A percentile compares a stretch with the other conserved stretches of the same genome.
Conservation (phyloP, 2,888 invertebrate genomes). For the Patella pellucida region DNA sequence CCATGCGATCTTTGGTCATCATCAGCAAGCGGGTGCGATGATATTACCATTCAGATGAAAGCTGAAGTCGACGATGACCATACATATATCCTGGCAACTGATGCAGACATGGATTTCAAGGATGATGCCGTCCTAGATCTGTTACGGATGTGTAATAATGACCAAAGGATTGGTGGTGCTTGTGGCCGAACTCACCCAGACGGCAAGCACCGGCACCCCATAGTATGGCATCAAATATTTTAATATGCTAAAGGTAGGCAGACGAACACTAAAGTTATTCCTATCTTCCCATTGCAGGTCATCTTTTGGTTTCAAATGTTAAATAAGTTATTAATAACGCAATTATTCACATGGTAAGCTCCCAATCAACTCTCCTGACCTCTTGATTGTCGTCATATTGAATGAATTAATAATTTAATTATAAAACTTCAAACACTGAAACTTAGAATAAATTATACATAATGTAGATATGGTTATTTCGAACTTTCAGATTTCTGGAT, state of each 20-base stretch:
- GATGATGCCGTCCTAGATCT: slow-evolving; percentile 45
- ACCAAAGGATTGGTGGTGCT: slow-evolving; percentile 48
- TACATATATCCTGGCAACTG: slow-evolving; percentile 55
- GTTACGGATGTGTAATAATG: slow-evolving; percentile 43
- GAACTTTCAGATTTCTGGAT: slow-evolving; percentile 52
- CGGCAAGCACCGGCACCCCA: slow-evolving; percentile 43
- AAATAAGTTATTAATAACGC: too few species aligned
- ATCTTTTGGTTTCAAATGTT: too few species aligned
- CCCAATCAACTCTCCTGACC: too few species aligned
- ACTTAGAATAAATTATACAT: too few species aligned
- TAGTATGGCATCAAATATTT: slow-evolving; percentile 56
- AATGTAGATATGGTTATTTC: too few species aligned
- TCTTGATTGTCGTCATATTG: too few species aligned
- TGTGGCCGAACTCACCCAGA: slow-evolving; percentile 55
- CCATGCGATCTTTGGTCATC: slow-evolving; percentile 12
- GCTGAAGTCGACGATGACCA: slow-evolving; percentile 41
- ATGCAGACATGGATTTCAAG: slow-evolving; percentile 56
- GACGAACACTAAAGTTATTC: too few species aligned
- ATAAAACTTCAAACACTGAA: too few species aligned
- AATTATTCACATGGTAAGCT: too few species aligned
- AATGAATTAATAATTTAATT: too few species aligned
- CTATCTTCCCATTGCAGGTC: too few species aligned
- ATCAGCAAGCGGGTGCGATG: neutral
- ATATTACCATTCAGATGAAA: neutral
- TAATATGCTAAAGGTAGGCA: slow-evolving; percentile 53